Conservation (phyloP, 2,797 vertebrate genomes). For the Okamejei kenojei region DNA sequence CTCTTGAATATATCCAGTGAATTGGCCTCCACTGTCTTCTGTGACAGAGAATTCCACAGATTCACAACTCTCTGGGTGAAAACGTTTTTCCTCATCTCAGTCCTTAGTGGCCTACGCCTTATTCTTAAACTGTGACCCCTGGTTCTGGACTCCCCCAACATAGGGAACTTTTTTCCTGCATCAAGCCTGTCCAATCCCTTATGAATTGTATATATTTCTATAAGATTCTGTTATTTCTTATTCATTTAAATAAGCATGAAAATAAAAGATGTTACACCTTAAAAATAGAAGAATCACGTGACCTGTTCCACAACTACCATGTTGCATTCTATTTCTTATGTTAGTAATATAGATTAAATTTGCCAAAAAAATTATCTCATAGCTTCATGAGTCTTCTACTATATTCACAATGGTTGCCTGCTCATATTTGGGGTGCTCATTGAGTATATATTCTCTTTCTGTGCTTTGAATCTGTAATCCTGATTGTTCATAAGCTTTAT, state of each 20-base stretch:
- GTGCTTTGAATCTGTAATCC: background rate
- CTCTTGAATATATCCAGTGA: too few relatives aligned
- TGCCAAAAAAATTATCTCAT: background rate
- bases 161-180: too few relatives aligned
- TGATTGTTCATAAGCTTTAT: background rate
- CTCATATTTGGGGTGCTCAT: background rate
- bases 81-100: too few relatives aligned
- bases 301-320: background rate
- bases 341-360: background rate
- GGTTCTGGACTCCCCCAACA: too few relatives aligned
- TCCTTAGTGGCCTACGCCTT: too few relatives aligned
- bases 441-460: background rate
- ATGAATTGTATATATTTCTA: too few relatives aligned
- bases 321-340: background rate
- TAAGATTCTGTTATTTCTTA: background rate
- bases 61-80: too few relatives aligned
- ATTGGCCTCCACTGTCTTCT: too few relatives aligned
- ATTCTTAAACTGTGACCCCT: too few relatives aligned
- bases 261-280: background rate
- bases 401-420: background rate
- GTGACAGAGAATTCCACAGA: too few relatives aligned
- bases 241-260: background rate
- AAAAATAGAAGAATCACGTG: background rate
- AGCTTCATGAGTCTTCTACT: background rate
- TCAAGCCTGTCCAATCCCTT: too few relatives aligned